Evolutionary conservation across 2,888 invertebrate species (phyloP).

Genomic region (Hydropsyche betteni): DNA sequence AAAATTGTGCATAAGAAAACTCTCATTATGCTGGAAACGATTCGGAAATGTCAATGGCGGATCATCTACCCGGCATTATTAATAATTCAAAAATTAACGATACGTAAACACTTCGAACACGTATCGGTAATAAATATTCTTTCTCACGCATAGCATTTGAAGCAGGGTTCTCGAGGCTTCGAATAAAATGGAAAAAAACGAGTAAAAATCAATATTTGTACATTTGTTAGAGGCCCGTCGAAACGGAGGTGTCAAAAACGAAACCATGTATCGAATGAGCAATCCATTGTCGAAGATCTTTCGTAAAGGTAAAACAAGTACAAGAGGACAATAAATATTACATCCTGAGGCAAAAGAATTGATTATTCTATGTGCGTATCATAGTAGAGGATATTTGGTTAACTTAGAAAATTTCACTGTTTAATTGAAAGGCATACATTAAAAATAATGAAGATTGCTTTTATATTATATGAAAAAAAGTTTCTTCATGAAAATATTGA

Average conservation of each 20-base stretch:
- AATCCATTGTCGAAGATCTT: conserved; percentile 11
- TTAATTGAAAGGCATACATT: too few species aligned
- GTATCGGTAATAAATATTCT: neutral
- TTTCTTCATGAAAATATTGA: too few species aligned
- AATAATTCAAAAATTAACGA: conserved; percentile 10
- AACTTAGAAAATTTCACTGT: too few species aligned
- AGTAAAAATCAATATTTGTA: conserved; percentile 3
- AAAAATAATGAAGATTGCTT: too few species aligned
- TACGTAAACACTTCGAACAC: neutral
- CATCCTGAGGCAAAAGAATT: neutral
- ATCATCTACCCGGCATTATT: neutral
- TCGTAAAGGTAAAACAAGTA: neutral
- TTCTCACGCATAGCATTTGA: conserved; percentile 4
- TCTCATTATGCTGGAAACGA: neutral
- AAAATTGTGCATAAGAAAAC: neutral
- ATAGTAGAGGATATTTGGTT: too few species aligned
- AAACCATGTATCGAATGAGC: conserved; percentile 27
- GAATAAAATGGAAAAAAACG: neutral
- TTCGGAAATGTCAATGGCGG: neutral
- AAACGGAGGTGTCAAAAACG: conserved; percentile 21
- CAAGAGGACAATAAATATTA: conserved; percentile 3
- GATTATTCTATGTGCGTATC: too few species aligned
- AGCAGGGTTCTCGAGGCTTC: neutral
- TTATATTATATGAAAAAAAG: too few species aligned
- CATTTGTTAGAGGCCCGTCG: conserved; percentile 5